phyloP scores from a whole-genome alignment of 2,888 invertebrate genomes.

The Acrobeloides nanus region DNA sequence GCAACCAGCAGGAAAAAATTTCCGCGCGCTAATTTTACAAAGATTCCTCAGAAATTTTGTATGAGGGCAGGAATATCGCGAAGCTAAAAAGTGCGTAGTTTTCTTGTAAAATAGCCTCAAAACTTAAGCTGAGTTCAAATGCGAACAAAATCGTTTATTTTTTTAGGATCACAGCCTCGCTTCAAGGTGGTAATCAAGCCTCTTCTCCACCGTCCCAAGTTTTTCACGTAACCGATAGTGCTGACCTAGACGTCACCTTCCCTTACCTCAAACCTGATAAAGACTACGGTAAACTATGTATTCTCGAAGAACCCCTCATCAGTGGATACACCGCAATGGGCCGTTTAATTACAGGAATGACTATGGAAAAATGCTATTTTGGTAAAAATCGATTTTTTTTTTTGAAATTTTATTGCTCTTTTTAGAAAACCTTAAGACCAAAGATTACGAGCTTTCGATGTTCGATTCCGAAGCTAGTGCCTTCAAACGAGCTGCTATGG shows the following conservation, averaged over 20 bases:
- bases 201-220: conserved; percentile 28
- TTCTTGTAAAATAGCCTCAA: too few species aligned
- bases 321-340: conserved; percentile 40
- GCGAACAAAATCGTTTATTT: too few species aligned
- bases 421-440: conserved; percentile 30
- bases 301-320: conserved; percentile 38
- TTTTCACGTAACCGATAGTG: conserved; percentile 21
- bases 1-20: too few species aligned
- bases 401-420: not conserved
- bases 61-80: too few species aligned
- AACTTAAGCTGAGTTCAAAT: too few species aligned
- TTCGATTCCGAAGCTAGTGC: conserved; percentile 26
- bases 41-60: too few species aligned
- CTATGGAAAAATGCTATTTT: conserved; percentile 31
- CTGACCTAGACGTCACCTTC: conserved; percentile 31
- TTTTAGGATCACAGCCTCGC: conserved; percentile 29
- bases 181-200: conserved; percentile 25
- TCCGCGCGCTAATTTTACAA: too few species aligned
- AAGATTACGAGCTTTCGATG: conserved; percentile 33
- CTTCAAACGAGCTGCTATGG: too few species aligned
- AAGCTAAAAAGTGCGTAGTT: too few species aligned
- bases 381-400: conserved; percentile 17
- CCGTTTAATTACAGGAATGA: conserved; percentile 27
- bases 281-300: conserved; percentile 36
- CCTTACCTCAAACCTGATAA: conserved; percentile 28